A percentile compares a stretch with the other conserved stretches of the same genome.
These are phyloP conservation scores for Sepioteuthis lessoniana DNA, from an alignment of 2,888 invertebrate species.

Conservation along the genomic window DNA sequence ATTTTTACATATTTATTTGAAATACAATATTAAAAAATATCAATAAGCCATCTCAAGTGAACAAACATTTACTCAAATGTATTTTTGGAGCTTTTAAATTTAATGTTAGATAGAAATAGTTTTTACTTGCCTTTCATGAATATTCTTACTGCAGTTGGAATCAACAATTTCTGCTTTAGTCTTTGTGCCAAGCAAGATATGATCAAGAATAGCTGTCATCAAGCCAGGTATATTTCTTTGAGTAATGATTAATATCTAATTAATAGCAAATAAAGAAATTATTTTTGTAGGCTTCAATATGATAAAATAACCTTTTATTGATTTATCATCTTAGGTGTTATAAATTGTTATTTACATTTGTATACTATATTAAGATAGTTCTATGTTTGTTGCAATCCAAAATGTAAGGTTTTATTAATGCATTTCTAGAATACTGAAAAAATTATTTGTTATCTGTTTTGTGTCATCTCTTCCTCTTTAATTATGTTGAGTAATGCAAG, in stretches of 20 bases:
- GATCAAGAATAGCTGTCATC: slow-evolving; percentile 25
- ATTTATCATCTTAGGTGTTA: too few relatives aligned
- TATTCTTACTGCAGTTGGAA: neutral
- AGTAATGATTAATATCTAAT: slow-evolving; percentile 35
- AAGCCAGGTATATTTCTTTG: slow-evolving; percentile 5
- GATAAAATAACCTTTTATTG: too few relatives aligned
- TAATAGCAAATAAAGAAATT: neutral
- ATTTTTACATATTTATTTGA: too few relatives aligned
- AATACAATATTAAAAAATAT: neutral
- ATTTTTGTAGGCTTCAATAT: too few relatives aligned
- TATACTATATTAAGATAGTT: too few relatives aligned
- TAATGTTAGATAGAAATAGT: neutral
- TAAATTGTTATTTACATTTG: too few relatives aligned
- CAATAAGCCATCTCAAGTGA: neutral
- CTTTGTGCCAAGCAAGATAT: slow-evolving; percentile 41
- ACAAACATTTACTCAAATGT: neutral
- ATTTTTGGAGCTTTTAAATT: neutral
- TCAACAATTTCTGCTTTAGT: slow-evolving; percentile 37
- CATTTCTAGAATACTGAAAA: too few relatives aligned
- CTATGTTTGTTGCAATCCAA: too few relatives aligned
- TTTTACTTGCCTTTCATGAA: slow-evolving; percentile 38
- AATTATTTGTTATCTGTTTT: too few relatives aligned
- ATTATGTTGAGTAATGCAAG: too few relatives aligned
- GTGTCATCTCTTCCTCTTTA: too few relatives aligned
- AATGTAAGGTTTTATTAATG: too few relatives aligned